These are phyloP conservation scores for Oscheius sp. DNA, from an alignment of 2,888 invertebrate genomes.

Conservation along the genomic window DNA sequence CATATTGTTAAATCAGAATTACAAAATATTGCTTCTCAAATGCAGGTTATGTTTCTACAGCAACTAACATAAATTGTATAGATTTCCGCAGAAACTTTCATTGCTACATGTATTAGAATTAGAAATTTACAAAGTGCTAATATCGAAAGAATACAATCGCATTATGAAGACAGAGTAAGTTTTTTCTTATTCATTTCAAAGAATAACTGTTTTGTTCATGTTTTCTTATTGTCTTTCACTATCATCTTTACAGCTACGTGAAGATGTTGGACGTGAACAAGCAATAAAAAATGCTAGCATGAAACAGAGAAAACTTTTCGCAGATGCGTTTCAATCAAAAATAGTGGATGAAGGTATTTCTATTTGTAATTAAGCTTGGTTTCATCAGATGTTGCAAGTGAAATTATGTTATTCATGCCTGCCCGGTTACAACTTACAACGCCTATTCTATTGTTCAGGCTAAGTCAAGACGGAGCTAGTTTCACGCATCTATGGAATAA, in stretches of 20 bases:
- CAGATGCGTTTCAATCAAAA: conserved; percentile 43
- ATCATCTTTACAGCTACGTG: conserved; percentile 37
- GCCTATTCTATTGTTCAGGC: conserved; percentile 58
- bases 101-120: conserved; percentile 59
- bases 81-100: conserved; percentile 56
- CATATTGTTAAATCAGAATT: conserved; percentile 42
- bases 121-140: conserved; percentile 65
- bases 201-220: background rate
- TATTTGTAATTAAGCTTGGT: background rate
- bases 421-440: conserved; percentile 64
- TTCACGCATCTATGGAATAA: conserved; percentile 66
- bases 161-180: conserved; percentile 60
- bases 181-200: background rate
- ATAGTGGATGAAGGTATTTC: conserved; percentile 46
- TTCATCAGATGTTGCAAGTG: conserved; percentile 55
- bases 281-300: conserved; percentile 30
- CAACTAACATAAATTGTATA: conserved; percentile 5
- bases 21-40: conserved; percentile 35
- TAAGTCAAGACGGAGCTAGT: conserved; percentile 67
- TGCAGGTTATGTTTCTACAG: conserved; percentile 16
- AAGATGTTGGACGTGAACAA: conserved; percentile 42
- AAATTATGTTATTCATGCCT: conserved; percentile 62
- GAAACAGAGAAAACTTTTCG: conserved; percentile 21
- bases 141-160: conserved; percentile 58
- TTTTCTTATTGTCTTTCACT: background rate